Evolutionary conservation across 2,888 invertebrate genomes (phyloP).

Genomic region (Hipparchia semele): DNA sequence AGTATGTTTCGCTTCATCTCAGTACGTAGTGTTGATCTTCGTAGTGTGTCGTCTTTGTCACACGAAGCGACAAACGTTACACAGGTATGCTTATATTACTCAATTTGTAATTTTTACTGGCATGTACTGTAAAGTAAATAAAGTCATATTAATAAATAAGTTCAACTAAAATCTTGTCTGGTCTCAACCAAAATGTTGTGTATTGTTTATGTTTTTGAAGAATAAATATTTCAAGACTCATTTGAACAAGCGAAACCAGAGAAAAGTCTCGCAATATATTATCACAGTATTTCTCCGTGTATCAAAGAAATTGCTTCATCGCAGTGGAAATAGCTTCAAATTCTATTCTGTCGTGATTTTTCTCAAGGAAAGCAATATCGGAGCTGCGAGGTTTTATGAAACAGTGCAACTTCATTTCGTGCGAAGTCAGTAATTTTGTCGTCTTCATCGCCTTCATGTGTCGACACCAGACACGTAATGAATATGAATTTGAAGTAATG

Average conservation of each 20-base stretch:
- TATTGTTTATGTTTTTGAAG: too few species aligned
- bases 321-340: slow-evolving; percentile 17
- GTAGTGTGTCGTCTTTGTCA: too few species aligned
- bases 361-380: slow-evolving; percentile 24
- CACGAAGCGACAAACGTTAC: too few species aligned
- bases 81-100: too few species aligned
- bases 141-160: too few species aligned
- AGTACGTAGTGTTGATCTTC: too few species aligned
- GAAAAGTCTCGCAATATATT: not conserved
- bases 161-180: too few species aligned
- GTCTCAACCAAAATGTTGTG: too few species aligned
- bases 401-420: slow-evolving; percentile 13
- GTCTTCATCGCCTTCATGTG: not conserved
- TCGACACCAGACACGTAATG: not conserved
- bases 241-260: not conserved
- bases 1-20: too few species aligned
- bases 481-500: slow-evolving; percentile 10
- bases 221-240: not conserved
- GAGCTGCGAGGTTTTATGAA: not conserved
- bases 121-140: too few species aligned
- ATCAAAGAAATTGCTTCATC: slow-evolving; percentile 11
- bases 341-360: slow-evolving; percentile 24
- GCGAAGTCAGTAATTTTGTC: slow-evolving; percentile 7
- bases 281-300: not conserved
- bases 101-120: too few species aligned